phyloP scores from a whole-genome alignment of 1,140 invertebrate genomes.

The Calliphora vicina region DNA sequence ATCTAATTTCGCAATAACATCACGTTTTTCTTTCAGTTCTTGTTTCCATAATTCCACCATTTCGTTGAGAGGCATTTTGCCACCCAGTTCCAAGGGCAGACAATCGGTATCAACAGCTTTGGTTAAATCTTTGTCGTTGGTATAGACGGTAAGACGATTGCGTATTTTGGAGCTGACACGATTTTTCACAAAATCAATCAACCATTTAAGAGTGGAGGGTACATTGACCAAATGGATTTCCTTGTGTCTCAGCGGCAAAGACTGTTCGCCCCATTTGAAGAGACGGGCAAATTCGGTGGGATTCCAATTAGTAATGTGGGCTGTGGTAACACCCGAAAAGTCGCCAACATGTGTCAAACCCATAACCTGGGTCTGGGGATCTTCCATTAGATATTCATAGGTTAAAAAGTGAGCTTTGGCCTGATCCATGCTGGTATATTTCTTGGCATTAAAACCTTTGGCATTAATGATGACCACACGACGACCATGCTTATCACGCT shows the following conservation, averaged over 20 bases:
- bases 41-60: conserved; percentile 79
- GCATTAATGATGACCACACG: conserved; percentile 74
- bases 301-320: conserved; percentile 73
- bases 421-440: conserved; percentile 72
- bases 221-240: conserved; percentile 76
- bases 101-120: conserved; percentile 72
- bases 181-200: conserved; percentile 75
- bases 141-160: conserved; percentile 72
- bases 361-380: conserved; percentile 75
- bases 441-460: conserved; percentile 73
- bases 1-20: conserved; percentile 72
- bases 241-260: conserved; percentile 79
- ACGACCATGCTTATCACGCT: conserved; percentile 74
- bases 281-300: conserved; percentile 72
- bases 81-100: conserved; percentile 80
- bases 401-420: conserved; percentile 72
- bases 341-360: conserved; percentile 76
- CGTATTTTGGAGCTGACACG: conserved; percentile 76
- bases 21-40: conserved; percentile 69
- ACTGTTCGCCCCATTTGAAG: conserved; percentile 80
- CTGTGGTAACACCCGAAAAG: conserved; percentile 66
- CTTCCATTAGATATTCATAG: conserved; percentile 77
- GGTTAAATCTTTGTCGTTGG: conserved; percentile 70
- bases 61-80: conserved; percentile 73
- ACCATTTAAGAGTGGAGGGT: conserved; percentile 72